A percentile compares a stretch with the other conserved stretches of the same genome.
These are phyloP conservation scores for Agrochola lota DNA, from an alignment of 2,888 invertebrate species.

Conservation along the genomic window DNA sequence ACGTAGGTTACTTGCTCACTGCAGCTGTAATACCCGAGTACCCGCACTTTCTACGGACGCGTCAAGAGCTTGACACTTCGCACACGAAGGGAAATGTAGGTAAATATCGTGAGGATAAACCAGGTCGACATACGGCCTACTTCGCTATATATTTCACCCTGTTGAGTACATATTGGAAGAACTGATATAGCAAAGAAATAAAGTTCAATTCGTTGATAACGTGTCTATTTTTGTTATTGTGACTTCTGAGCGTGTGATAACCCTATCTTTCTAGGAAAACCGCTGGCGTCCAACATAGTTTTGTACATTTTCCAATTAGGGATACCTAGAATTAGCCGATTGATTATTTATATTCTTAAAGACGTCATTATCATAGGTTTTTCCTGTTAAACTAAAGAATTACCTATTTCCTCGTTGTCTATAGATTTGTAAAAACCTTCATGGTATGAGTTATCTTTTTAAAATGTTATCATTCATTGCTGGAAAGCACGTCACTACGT, in stretches of 20 bases:
- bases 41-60: conserved; percentile 65
- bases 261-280: conserved; percentile 1
- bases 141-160: conserved; percentile 69
- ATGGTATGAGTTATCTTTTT: conserved; percentile 38
- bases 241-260: not conserved
- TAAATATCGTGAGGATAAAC: conserved; percentile 78
- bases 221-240: not conserved
- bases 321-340: not conserved
- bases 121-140: conserved; percentile 81
- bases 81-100: conserved; percentile 68
- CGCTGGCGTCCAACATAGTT: not conserved
- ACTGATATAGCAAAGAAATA: conserved; percentile 2
- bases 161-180: conserved; percentile 28
- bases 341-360: not conserved
- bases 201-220: not conserved
- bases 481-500: conserved; percentile 47
- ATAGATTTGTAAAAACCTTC: conserved; percentile 34
- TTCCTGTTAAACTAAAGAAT: conserved; percentile 2
- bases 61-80: conserved; percentile 72
- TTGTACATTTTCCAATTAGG: not conserved
- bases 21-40: conserved; percentile 39
- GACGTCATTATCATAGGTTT: not conserved
- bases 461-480: conserved; percentile 56
- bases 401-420: conserved; percentile 8
- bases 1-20: conserved; percentile 32